Evolutionary conservation across 2,797 vertebrate species (phyloP).

Genomic region (Crenichthys baileyi): DNA sequence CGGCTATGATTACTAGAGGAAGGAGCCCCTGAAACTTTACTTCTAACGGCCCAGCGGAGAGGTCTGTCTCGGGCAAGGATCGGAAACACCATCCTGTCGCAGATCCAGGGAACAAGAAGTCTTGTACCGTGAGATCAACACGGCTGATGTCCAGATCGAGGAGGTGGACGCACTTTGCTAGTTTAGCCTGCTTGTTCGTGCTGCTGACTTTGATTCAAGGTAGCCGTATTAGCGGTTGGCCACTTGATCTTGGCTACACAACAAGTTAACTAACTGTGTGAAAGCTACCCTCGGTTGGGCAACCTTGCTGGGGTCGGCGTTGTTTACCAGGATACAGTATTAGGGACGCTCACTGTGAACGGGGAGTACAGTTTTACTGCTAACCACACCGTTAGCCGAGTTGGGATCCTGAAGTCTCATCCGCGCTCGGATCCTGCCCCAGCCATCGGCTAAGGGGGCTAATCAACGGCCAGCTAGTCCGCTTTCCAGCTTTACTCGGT

Average conservation of each 20-base stretch:
- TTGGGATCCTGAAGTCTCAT: constrained; percentile 75
- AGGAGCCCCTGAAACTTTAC: constrained; percentile 85
- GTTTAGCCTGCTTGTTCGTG: constrained; percentile 61
- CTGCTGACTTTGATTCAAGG: constrained; percentile 75
- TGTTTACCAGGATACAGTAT: constrained; percentile 1
- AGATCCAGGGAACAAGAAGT: constrained; percentile 32
- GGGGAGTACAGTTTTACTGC: constrained; percentile 50
- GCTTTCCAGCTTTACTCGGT: constrained; percentile 38
- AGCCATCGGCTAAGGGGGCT: constrained; percentile 66
- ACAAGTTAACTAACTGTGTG: constrained; percentile 70
- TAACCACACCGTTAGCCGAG: constrained; percentile 66
- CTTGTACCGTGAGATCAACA: constrained; percentile 16
- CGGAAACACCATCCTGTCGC: constrained; percentile 30
- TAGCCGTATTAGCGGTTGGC: constrained; percentile 76
- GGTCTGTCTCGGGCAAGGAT: constrained; percentile 39
- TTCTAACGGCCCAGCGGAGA: constrained; percentile 70
- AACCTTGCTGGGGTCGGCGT: constrained; percentile 4
- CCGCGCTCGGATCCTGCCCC: constrained; percentile 70
- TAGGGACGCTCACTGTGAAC: constrained; percentile 14
- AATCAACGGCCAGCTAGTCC: constrained; percentile 59
- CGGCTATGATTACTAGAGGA: constrained; percentile 82
- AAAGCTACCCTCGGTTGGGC: constrained; percentile 21
- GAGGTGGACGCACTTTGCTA: constrained; percentile 67
- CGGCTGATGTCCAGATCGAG: constrained; percentile 34
- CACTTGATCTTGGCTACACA: constrained; percentile 62